Base-by-base conservation (phyloP, 2,888 invertebrate genomes). In the Synanthedon vespiformis region DNA sequence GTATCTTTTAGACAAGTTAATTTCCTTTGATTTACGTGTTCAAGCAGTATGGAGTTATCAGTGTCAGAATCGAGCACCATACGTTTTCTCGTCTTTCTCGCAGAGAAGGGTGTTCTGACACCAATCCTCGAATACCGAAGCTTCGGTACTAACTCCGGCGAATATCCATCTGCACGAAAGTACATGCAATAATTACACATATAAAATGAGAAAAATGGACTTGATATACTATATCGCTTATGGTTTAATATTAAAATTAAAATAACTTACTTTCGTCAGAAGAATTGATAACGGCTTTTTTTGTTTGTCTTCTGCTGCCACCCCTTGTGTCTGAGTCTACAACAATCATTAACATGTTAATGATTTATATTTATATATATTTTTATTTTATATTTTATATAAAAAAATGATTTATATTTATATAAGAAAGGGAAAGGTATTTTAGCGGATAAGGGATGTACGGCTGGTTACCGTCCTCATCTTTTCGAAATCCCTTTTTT, bases 11-110 rank as follows among this genome's bases (percentile, higher is more conserved):
- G 54, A 54, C 86, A 86, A 34, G 61, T 60, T 4, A 71, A 47
- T 62, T 85, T 86, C 2, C 63, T 76, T 50, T 77, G 69, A 34
- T 67, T 77, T 12, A 75, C 62, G 27, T 77, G 77, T 62, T 83
- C 83, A 49, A 78, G 65, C 1, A 84, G 58, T 27, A 86, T 77
- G 6, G 86, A 86, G 56, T 84, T 82, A 52, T 86, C 86, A 0
- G 80, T 77, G 57, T 87, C 86, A 0, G 86, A 86, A 44, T 85
- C 86, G 2, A 78, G 16, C 2, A 75, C 60, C 3, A 81, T 65
- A 5, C 84, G 73, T 61, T 82, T 85, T 51, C 76, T 85, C 1
- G 72, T 75, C 60, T 69, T 77, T 18, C 68, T 69, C 27, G 66
- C 61, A 27, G 70, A 65, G 6, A 78, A 70, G 5, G 74, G 70